A percentile compares a stretch with the other conserved stretches of the same genome.
phyloP scores from a whole-genome alignment of 2,797 vertebrate species.

The Borostomias antarcticus region DNA sequence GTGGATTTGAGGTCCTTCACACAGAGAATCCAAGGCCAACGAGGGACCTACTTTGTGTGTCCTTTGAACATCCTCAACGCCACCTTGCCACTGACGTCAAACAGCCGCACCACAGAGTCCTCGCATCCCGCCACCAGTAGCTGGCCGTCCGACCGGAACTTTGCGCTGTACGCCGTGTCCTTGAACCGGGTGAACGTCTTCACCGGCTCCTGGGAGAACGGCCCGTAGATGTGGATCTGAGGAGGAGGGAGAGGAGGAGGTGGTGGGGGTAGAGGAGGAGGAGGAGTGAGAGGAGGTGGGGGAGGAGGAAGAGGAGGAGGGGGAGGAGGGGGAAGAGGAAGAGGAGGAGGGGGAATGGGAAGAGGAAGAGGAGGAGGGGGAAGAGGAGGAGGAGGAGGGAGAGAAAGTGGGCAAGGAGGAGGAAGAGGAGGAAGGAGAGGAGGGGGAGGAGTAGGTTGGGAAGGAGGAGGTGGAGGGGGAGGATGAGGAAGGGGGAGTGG shows the following conservation, averaged over 20 bases:
- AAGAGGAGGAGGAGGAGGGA: no score
- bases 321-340: background rate
- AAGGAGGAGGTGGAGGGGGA: no score
- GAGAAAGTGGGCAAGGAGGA: no score
- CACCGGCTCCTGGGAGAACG: slow-evolving; percentile 81
- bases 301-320: background rate
- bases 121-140: slow-evolving; percentile 77
- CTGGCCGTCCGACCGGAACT: slow-evolving; percentile 74
- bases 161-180: slow-evolving; percentile 77
- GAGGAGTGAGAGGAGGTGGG: no score
- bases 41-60: slow-evolving; percentile 74
- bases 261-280: slow-evolving; percentile 36
- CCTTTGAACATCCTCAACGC: slow-evolving; percentile 77
- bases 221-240: slow-evolving; percentile 82
- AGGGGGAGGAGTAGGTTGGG: no score
- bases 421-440: no score
- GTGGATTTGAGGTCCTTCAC: no score
- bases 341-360: background rate
- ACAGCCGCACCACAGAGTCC: slow-evolving; percentile 72
- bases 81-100: slow-evolving; percentile 74
- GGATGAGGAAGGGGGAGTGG: no score
- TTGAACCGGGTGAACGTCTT: slow-evolving; percentile 84
- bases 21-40: no score
- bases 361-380: background rate
- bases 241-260: slow-evolving; percentile 48